A percentile compares a stretch with the other conserved stretches of the same genome.
phyloP scores from a whole-genome alignment of 2,888 invertebrate species.

The Trichopria drosophilae region DNA sequence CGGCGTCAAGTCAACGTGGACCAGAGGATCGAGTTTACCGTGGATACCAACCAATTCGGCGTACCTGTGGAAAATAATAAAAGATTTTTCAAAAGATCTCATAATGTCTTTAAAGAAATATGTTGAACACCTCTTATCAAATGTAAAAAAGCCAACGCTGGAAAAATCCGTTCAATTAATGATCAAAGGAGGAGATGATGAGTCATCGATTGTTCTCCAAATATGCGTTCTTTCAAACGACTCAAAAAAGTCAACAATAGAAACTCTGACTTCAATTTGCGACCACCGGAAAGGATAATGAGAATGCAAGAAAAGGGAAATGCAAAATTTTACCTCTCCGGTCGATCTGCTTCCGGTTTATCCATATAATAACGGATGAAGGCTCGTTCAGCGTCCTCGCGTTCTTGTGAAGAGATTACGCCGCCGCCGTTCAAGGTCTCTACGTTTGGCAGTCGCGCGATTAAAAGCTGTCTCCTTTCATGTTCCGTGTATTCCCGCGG shows the following conservation, averaged over 20 bases:
- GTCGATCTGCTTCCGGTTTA: conserved; percentile 79
- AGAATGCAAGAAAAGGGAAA: background rate
- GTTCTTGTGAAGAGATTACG: conserved; percentile 78
- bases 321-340: conserved; percentile 69
- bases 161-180: too few relatives aligned
- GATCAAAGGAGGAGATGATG: too few relatives aligned
- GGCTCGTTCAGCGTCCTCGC: conserved; percentile 90
- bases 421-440: conserved; percentile 88
- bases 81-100: too few relatives aligned
- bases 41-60: conserved; percentile 81
- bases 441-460: conserved; percentile 85
- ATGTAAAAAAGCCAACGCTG: too few relatives aligned
- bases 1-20: conserved; percentile 82
- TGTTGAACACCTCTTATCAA: background rate
- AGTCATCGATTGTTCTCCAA: too few relatives aligned
- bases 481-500: conserved; percentile 82
- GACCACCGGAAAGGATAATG: too few relatives aligned
- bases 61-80: conserved; percentile 69
- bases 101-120: background rate
- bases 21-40: conserved; percentile 87
- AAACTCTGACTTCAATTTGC: too few relatives aligned
- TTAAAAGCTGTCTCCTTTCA: conserved; percentile 82
- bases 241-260: background rate
- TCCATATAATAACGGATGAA: conserved; percentile 93
- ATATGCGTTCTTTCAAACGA: too few relatives aligned